These are phyloP conservation scores for Malurus alboscapulatus DNA, from an alignment of 2,113 vertebrate genomes.

Conservation along the genomic window DNA sequence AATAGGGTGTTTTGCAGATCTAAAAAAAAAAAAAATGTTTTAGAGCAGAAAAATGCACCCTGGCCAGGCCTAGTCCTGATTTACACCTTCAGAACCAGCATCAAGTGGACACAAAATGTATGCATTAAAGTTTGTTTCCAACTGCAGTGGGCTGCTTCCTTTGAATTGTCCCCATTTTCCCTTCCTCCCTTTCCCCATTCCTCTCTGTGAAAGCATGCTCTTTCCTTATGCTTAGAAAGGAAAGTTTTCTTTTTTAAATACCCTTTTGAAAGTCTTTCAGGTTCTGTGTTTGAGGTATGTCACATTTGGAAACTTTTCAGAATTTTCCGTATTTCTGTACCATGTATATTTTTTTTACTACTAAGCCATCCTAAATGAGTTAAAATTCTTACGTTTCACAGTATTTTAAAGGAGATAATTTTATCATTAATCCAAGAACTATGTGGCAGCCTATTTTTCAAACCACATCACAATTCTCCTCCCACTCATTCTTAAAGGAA, in stretches of 20 bases:
- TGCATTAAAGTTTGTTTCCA: neutral
- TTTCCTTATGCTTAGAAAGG: neutral
- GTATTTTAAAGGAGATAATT: constrained; percentile 42
- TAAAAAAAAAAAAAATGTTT: neutral
- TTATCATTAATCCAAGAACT: constrained; percentile 48
- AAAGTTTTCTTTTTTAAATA: neutral
- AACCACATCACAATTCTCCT: constrained; percentile 63
- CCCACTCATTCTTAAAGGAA: constrained; percentile 50
- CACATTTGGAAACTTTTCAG: constrained; percentile 36
- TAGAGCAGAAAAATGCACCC: neutral
- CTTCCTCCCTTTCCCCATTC: neutral
- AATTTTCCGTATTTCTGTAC: neutral
- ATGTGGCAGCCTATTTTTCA: constrained; percentile 52
- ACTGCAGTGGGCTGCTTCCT: neutral
- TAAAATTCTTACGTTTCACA: constrained; percentile 17
- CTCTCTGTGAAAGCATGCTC: neutral
- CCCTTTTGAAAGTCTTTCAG: neutral
- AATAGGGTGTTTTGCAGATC: neutral
- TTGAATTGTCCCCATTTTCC: neutral
- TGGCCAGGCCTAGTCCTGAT: neutral
- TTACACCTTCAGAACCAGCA: neutral
- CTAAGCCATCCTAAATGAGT: neutral
- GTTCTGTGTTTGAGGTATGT: constrained; percentile 9
- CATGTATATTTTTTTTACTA: neutral
- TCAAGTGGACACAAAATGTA: neutral